A percentile compares a stretch with the other conserved stretches of the same genome.
These are phyloP conservation scores for Crax fasciolata DNA, from an alignment of 2,797 vertebrate species.

Conservation along the genomic window DNA sequence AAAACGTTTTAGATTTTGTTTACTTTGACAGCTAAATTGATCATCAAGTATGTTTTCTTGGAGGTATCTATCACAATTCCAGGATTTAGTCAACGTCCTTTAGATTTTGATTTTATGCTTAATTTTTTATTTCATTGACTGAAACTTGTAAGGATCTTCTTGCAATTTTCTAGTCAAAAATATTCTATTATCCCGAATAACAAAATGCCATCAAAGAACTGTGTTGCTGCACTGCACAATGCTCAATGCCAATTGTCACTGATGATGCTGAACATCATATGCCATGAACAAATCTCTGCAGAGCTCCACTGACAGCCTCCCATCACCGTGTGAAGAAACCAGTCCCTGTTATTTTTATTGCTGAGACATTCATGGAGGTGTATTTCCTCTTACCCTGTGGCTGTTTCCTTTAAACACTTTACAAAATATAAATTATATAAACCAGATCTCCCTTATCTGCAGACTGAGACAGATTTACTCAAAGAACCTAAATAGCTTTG, in stretches of 20 bases:
- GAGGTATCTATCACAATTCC: neutral
- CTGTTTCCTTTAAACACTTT: neutral
- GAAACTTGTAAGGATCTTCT: neutral
- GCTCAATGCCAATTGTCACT: accelerated
- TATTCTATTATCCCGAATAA: neutral
- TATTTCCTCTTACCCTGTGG: neutral
- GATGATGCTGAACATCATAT: neutral
- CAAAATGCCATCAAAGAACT: neutral
- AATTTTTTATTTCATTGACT: neutral
- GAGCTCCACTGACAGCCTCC: neutral
- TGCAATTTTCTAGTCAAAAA: neutral
- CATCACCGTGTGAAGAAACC: neutral
- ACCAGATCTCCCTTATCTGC: neutral
- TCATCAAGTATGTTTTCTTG: neutral
- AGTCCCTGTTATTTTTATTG: neutral
- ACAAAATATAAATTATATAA: neutral
- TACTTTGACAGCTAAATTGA: neutral
- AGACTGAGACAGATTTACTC: neutral
- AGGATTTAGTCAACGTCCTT: neutral
- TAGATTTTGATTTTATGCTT: neutral
- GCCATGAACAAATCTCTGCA: neutral
- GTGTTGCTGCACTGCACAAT: neutral
- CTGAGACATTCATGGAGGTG: neutral
- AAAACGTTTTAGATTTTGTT: neutral
- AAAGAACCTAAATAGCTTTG: neutral